These are phyloP conservation scores for Salvelinus namaycush DNA, from an alignment of 2,113 vertebrate species.

Conservation along the genomic window DNA sequence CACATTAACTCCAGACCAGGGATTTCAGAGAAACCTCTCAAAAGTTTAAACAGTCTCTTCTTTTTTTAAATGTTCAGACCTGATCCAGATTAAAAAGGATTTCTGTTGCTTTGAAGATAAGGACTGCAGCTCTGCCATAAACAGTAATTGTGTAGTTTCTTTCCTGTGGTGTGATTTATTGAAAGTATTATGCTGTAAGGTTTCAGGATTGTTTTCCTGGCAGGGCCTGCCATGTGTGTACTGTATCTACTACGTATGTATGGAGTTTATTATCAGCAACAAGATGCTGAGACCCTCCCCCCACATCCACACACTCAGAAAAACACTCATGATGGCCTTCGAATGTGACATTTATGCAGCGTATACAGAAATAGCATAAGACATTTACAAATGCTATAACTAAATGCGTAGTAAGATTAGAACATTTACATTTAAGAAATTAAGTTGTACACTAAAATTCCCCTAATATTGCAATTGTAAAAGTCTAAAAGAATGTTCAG, in stretches of 20 bases:
- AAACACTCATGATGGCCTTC: conserved; percentile 51
- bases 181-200: conserved; percentile 96
- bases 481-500: too few relatives aligned
- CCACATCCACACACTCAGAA: background rate
- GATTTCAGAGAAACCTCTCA: conserved; percentile 1
- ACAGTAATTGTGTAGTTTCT: conserved; percentile 99
- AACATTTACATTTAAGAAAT: too few relatives aligned
- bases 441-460: too few relatives aligned
- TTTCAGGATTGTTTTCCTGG: conserved; percentile 88
- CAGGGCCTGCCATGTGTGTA: conserved; percentile 87
- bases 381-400: background rate
- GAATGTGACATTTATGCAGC: conserved; percentile 36
- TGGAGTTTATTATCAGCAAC: conserved; percentile 85
- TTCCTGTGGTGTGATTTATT: conserved; percentile 99
- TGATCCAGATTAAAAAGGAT: conserved; percentile 87
- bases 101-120: conserved; percentile 99
- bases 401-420: background rate
- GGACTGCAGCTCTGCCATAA: conserved; percentile 87
- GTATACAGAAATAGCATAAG: conserved; percentile 1
- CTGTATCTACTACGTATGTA: conserved; percentile 41
- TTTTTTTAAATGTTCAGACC: conserved; percentile 53
- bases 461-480: too few relatives aligned
- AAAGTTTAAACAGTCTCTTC: too few relatives aligned
- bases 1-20: background rate
- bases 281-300: conserved; percentile 82